Evolutionary conservation across 2,888 invertebrate species (phyloP).

Genomic region (Oscheius sp.): DNA sequence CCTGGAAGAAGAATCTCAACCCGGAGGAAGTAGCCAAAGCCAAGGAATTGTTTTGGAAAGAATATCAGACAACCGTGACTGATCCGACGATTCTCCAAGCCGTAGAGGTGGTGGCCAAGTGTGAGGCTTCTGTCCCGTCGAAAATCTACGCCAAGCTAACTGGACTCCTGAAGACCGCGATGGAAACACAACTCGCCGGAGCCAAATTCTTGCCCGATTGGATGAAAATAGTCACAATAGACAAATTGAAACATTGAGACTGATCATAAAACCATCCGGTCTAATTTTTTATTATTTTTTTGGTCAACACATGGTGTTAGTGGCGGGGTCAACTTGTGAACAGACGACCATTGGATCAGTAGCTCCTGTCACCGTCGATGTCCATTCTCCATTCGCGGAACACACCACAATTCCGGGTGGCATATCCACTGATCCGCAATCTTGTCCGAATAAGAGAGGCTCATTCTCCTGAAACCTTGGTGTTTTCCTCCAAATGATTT

Average conservation of each 20-base stretch:
- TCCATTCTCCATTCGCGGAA: background rate
- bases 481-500: background rate
- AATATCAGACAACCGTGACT: slow-evolving; percentile 1
- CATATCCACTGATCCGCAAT: background rate
- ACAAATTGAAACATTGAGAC: background rate
- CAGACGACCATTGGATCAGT: slow-evolving; percentile 7
- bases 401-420: slow-evolving; percentile 12
- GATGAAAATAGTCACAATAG: background rate
- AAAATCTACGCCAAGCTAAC: background rate
- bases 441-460: background rate
- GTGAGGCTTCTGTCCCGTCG: background rate
- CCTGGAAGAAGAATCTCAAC: slow-evolving; percentile 14
- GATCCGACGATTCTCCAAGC: background rate
- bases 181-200: background rate
- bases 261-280: too few relatives aligned
- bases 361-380: background rate
- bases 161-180: background rate
- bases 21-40: background rate
- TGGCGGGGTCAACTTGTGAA: background rate
- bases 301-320: background rate
- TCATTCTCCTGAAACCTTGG: slow-evolving; percentile 6
- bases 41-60: slow-evolving; percentile 25
- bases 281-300: background rate
- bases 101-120: background rate
- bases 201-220: slow-evolving; percentile 25